Percentiles rank a stretch among this genome's conserved stretches.
Conservation (phyloP, 2,888 invertebrate genomes). For the Nephrotoma appendiculata region DNA sequence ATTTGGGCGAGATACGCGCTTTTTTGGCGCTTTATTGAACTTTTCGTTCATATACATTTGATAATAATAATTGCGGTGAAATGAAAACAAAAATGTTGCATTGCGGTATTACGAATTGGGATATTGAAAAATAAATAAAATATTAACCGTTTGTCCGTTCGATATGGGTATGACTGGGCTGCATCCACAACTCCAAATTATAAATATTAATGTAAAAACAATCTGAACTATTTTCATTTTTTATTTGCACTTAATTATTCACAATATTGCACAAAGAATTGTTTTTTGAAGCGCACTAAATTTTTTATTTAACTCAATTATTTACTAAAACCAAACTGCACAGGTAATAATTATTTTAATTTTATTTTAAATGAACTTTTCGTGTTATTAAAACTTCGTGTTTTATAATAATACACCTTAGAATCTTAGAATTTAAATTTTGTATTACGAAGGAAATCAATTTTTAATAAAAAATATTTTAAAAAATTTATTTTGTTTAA, state of each 20-base stretch:
- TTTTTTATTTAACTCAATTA: too few relatives aligned
- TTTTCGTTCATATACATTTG: not conserved
- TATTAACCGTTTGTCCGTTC: not conserved
- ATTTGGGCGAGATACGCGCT: not conserved
- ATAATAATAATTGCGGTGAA: not conserved
- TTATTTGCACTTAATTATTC: not conserved
- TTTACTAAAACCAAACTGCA: too few relatives aligned
- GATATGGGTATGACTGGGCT: not conserved
- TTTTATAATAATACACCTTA: not conserved
- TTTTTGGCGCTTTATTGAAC: not conserved
- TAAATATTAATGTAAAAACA: not conserved
- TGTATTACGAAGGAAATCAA: not conserved
- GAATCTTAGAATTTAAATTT: not conserved
- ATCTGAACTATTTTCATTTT: not conserved
- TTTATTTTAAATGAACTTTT: not conserved
- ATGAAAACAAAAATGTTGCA: not conserved
- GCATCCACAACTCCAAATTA: not conserved
- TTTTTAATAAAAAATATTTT: not conserved
- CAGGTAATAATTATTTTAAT: not conserved
- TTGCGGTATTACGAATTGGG: not conserved
- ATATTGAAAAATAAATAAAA: not conserved
- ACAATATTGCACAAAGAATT: not conserved
- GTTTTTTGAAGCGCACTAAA: too few relatives aligned
- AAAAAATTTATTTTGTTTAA: not conserved
- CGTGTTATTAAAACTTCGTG: not conserved